These are phyloP conservation scores for Porites cylindrica DNA, from an alignment of 92 coral and sea anemone species.

Conservation along the genomic window DNA sequence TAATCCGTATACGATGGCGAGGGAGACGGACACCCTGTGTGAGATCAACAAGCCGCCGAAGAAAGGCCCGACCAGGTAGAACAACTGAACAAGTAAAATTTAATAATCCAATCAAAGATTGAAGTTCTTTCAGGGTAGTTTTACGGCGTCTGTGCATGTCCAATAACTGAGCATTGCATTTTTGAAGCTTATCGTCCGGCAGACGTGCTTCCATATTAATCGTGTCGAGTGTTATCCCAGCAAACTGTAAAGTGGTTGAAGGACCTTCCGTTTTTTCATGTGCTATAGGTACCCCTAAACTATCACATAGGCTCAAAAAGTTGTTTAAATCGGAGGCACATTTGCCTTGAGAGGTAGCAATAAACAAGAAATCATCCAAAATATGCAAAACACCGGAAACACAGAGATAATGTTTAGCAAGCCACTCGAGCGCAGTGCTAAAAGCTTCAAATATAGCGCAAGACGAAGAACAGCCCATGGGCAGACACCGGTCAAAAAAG, in stretches of 20 bases:
- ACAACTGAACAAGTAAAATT: too few species aligned
- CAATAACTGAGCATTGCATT: slow-evolving; percentile 45
- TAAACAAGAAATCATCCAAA: not conserved
- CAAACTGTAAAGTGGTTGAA: slow-evolving; percentile 33
- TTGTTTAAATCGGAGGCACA: slow-evolving; percentile 30
- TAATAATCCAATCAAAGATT: too few species aligned
- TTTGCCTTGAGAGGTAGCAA: slow-evolving; percentile 27
- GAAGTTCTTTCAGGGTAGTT: too few species aligned
- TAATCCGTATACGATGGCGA: slow-evolving; percentile 36
- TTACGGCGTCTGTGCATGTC: slow-evolving; percentile 28
- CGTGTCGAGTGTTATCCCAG: slow-evolving; percentile 55
- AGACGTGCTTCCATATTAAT: slow-evolving; percentile 44
- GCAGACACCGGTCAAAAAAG: too few species aligned
- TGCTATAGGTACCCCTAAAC: slow-evolving; percentile 41
- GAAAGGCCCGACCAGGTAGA: too few species aligned
- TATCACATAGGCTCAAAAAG: slow-evolving; percentile 9
- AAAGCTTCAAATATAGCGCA: slow-evolving; percentile 33
- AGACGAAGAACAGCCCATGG: slow-evolving; percentile 60
- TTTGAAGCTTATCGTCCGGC: slow-evolving; percentile 47
- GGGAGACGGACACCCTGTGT: too few species aligned
- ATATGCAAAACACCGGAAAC: slow-evolving; percentile 20
- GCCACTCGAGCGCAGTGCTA: slow-evolving; percentile 41
- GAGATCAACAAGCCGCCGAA: too few species aligned
- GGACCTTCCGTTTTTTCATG: slow-evolving; percentile 43
- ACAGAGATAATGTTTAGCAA: slow-evolving; percentile 26